A percentile compares a stretch with the other conserved stretches of the same genome.
Conservation (phyloP, 2,888 invertebrate genomes). For the Penaeus monodon region DNA sequence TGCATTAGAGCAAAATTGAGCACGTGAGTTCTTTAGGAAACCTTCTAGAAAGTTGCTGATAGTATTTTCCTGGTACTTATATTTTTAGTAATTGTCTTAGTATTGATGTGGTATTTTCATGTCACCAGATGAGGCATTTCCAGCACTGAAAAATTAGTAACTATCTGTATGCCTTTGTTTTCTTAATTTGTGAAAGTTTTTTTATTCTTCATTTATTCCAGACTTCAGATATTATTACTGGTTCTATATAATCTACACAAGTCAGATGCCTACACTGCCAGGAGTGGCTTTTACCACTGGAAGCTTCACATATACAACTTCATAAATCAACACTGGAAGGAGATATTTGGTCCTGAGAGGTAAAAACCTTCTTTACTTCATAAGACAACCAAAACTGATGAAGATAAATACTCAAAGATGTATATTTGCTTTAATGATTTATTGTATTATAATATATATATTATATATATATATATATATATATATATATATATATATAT, state of each 20-base stretch:
- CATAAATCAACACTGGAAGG: constrained; percentile 49
- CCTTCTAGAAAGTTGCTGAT: too few species aligned
- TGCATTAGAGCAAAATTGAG: constrained; percentile 15
- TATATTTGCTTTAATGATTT: too few species aligned
- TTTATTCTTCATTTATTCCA: constrained; percentile 1
- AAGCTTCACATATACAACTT: constrained; percentile 44
- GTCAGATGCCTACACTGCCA: constrained; percentile 9
- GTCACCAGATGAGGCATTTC: too few species aligned
- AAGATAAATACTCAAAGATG: neutral
- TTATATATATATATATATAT: too few species aligned
- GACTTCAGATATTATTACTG: constrained; percentile 30
- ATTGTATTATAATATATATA: too few species aligned
- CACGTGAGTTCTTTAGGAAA: constrained; percentile 7
- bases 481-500: too few species aligned
- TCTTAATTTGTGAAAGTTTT: too few species aligned
- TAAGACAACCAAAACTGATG: neutral
- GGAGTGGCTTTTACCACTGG: constrained; percentile 45
- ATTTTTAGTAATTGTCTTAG: too few species aligned
- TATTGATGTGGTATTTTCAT: too few species aligned
- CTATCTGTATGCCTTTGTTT: too few species aligned
- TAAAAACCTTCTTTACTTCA: neutral
- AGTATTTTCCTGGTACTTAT: too few species aligned
- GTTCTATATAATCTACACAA: constrained; percentile 51
- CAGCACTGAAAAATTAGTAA: too few species aligned
- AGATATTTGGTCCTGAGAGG: constrained; percentile 47